A percentile compares a stretch with the other conserved stretches of the same genome.
Evolutionary conservation across 2,797 vertebrate genomes (phyloP).

Genomic region (Hydrolagus colliei): DNA sequence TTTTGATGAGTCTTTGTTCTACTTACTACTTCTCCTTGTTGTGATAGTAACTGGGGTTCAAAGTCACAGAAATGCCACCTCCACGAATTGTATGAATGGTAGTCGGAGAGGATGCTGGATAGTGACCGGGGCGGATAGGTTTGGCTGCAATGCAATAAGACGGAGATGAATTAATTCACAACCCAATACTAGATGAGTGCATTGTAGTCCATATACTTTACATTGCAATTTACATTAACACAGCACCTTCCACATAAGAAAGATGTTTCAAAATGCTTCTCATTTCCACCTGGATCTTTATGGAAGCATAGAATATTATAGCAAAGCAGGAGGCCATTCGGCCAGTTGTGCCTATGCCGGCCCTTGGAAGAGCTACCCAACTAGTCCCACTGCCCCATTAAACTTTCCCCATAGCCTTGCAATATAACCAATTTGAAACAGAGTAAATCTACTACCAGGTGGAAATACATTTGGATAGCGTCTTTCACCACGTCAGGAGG

Average conservation of each 20-base stretch:
- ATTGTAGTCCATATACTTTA: background rate
- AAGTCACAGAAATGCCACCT: conserved; percentile 53
- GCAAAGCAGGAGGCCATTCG: no score
- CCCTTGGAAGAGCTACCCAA: background rate
- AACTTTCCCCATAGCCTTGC: no score
- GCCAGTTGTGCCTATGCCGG: no score
- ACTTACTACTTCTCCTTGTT: conserved; percentile 39
- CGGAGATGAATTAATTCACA: background rate
- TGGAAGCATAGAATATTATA: background rate
- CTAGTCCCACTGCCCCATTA: no score
- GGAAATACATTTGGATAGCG: no score
- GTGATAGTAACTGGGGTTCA: conserved; percentile 65
- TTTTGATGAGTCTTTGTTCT: background rate
- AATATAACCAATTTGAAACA: no score
- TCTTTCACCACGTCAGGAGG: no score
- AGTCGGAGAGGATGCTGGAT: conserved; percentile 66
- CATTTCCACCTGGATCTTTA: background rate
- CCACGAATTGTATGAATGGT: conserved; percentile 64
- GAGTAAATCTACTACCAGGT: no score
- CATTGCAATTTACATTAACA: background rate
- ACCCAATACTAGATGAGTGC: background rate
- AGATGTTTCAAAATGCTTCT: no score
- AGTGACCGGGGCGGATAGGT: conserved; percentile 87
- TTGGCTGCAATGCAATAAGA: conserved; percentile 62
- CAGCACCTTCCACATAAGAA: no score